Evolutionary conservation across 2,888 invertebrate species (phyloP).

Genomic region (Notodonta dromedarius): DNA sequence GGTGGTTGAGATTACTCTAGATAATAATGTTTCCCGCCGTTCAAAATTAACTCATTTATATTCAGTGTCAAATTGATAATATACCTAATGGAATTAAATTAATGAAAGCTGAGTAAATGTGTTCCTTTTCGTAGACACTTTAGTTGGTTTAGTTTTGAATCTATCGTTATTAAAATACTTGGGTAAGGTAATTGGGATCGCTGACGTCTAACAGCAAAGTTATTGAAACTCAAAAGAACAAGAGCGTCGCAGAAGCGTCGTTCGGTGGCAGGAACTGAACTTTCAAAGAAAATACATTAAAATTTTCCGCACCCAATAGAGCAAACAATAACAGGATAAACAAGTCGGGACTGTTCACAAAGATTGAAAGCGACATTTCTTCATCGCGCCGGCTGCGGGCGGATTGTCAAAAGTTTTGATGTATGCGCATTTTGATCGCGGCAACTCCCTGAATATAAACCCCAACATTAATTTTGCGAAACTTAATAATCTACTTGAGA

Average conservation of each 20-base stretch:
- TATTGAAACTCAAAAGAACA: background rate
- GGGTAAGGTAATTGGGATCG: background rate
- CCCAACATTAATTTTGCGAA: conserved; percentile 46
- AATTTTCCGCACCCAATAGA: conserved; percentile 41
- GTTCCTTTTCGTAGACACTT: background rate
- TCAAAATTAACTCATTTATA: conserved; percentile 1
- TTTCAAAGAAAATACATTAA: conserved; percentile 32
- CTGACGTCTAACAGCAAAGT: background rate
- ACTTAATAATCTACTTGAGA: conserved; percentile 53
- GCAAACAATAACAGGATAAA: conserved; percentile 49
- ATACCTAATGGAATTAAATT: background rate
- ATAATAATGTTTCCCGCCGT: background rate
- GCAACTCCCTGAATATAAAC: conserved; percentile 51
- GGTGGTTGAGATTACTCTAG: conserved; percentile 10
- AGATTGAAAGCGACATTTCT: conserved; percentile 59
- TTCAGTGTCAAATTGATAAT: conserved; percentile 4
- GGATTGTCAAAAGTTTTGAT: conserved; percentile 64
- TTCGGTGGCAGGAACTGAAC: background rate
- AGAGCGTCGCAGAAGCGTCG: background rate
- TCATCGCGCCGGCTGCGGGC: conserved; percentile 43
- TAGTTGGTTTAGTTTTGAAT: background rate
- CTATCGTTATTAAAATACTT: background rate
- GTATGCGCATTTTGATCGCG: conserved; percentile 69
- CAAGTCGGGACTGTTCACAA: conserved; percentile 47
- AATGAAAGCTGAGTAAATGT: background rate